A percentile compares a stretch with the other conserved stretches of the same genome.
Evolutionary conservation across 2,888 invertebrate genomes (phyloP).

Genomic region (Tuberolachnus salignus): DNA sequence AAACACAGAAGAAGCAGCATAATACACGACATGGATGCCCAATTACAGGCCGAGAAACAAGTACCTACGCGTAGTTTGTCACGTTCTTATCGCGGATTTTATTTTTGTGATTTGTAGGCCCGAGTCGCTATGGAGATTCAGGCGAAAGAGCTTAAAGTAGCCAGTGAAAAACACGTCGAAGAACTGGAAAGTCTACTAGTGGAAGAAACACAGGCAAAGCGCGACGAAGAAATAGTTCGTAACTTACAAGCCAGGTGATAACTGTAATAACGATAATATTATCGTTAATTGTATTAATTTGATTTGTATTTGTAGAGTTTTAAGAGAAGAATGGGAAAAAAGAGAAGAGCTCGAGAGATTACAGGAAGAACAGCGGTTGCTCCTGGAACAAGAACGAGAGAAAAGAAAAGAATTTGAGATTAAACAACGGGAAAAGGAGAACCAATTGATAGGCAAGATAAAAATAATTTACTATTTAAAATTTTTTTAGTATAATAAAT

Average conservation of each 20-base stretch:
- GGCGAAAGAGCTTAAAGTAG: constrained; percentile 72
- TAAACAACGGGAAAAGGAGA: constrained; percentile 74
- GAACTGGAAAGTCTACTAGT: constrained; percentile 75
- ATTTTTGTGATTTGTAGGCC: constrained; percentile 61
- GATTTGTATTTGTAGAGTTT: constrained; percentile 64
- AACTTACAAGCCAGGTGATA: constrained; percentile 62
- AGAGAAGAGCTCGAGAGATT: constrained; percentile 79
- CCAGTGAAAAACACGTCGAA: constrained; percentile 59
- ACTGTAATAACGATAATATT: not conserved
- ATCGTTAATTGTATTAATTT: not conserved
- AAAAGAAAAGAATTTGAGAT: constrained; percentile 78
- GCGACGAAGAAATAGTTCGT: constrained; percentile 79
- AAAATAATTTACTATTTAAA: not conserved
- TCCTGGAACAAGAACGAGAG: constrained; percentile 75
- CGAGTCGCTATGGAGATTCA: constrained; percentile 69
- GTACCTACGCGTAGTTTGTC: too few relatives aligned
- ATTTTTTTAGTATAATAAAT: not conserved
- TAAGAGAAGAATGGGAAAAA: constrained; percentile 84
- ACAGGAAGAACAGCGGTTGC: constrained; percentile 76
- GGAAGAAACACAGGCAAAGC: constrained; percentile 83
- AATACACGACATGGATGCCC: constrained; percentile 68
- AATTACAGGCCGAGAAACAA: constrained; percentile 71
- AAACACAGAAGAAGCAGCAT: constrained; percentile 68
- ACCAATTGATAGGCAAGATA: constrained; percentile 69
- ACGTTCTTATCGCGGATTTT: constrained; percentile 61